Base-by-base conservation (phyloP, 2,113 vertebrate species). In the Pungitius pungitius region DNA sequence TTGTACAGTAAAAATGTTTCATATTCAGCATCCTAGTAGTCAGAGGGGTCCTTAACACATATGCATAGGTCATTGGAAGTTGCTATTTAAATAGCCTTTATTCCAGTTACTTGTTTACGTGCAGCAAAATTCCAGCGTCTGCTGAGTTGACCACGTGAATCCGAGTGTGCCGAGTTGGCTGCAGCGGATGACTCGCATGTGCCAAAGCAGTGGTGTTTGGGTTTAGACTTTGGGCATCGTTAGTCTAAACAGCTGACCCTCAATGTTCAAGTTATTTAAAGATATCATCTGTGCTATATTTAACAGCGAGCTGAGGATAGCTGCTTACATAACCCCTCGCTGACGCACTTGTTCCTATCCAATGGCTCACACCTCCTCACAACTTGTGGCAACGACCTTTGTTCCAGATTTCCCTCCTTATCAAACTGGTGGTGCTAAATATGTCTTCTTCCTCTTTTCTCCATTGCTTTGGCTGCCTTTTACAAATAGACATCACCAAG, bases 351-450 rank as follows among this genome's bases (percentile, higher is more conserved):
- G 15, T 49, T 39, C 42, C 73, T 12, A 18, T 42, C 52, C 42
- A 56, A 15, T 54, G 75, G 47, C 18, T 83, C 52, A 67, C 11
- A 51, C 81, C 78, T 54, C 69, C 73, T 57, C 56, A 64, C 73
- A 69, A 27, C 35, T 55, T 58, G 10, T 63, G 35, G 1, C 35
- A 37, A 2, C 37, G 69, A 89, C 81, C 82, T 90, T 90, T 91
- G 58, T 62, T 69, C 83, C 54, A 89, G 47, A 84, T 88, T 20
- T 11, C 59, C 11, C 4, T 54, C 10, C 8, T 14, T 9, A 1
- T 10, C 18, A 37, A 61, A 39, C 20, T 59, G 4, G 6, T 27
- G 17, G 14, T 49, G 40, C 17, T 56, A 15, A 33, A 35, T 6
- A 1, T 3, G 0, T 35, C 20, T 27, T n/a, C 0, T 62, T 6